Conservation (phyloP, 1,140 invertebrate species). For the Doryteuthis pealeii region DNA sequence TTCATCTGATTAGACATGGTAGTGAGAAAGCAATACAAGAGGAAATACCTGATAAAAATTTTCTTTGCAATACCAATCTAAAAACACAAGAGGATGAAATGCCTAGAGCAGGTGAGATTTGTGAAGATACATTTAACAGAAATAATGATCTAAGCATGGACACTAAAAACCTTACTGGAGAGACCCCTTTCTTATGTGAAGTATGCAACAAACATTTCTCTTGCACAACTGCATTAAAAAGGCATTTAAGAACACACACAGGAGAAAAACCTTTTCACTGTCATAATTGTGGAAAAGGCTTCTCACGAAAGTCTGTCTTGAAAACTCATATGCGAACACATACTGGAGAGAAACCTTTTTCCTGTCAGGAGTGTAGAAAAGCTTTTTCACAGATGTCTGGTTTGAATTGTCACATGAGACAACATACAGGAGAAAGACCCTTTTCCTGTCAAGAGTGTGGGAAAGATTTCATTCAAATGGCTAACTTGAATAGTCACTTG, state of each 20-base stretch:
- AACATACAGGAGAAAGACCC: slow-evolving; percentile 14
- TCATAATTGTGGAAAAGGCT: slow-evolving; percentile 69
- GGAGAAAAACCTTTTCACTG: slow-evolving; percentile 79
- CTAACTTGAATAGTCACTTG: slow-evolving; percentile 15
- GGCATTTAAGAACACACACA: slow-evolving; percentile 80
- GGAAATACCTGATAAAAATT: too few relatives aligned
- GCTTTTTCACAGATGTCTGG: neutral
- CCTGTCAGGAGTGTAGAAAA: slow-evolving; percentile 24
- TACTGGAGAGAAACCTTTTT: slow-evolving; percentile 17
- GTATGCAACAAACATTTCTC: slow-evolving; percentile 88
- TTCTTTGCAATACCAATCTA: slow-evolving; percentile 19
- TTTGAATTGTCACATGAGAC: slow-evolving; percentile 14
- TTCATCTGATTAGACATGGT: too few relatives aligned
- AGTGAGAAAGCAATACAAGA: too few relatives aligned
- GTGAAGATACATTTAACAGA: slow-evolving; percentile 30
- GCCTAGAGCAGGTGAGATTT: too few relatives aligned
- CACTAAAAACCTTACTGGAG: slow-evolving; percentile 41
- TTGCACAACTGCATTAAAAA: slow-evolving; percentile 82
- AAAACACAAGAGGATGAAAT: neutral
- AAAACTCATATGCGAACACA: slow-evolving; percentile 31
- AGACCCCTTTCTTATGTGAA: slow-evolving; percentile 63
- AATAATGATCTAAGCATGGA: slow-evolving; percentile 36
- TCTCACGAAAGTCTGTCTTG: slow-evolving; percentile 33
- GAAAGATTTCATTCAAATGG: slow-evolving; percentile 15
- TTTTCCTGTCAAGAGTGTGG: slow-evolving; percentile 22